phyloP scores from a whole-genome alignment of 2,113 vertebrate genomes.

The Clarias magur region DNA sequence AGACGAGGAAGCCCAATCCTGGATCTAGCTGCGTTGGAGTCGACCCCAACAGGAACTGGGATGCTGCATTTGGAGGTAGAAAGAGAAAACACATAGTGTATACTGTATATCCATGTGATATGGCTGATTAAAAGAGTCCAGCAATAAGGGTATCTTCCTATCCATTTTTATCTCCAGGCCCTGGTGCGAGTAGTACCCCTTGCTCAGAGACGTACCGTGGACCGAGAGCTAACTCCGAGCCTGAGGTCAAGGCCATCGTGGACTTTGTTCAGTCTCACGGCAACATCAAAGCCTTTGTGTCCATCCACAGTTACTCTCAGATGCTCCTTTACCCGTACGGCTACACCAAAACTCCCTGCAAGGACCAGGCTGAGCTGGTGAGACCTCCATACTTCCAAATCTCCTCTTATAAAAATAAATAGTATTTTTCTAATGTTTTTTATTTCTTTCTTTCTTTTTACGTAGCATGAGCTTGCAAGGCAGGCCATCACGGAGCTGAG shows the following conservation, averaged over 20 bases:
- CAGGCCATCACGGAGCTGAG: conserved; percentile 76
- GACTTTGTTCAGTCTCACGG: conserved; percentile 85
- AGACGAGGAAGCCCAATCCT: conserved; percentile 80
- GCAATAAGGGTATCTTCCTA: background rate
- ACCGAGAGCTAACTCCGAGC: conserved; percentile 80
- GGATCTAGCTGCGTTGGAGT: conserved; percentile 78
- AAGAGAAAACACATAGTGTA: too few relatives aligned
- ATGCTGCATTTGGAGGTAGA: conserved; percentile 85
- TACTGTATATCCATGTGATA: background rate
- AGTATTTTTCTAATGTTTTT: background rate
- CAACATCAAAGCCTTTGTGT: conserved; percentile 89
- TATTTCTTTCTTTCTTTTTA: background rate
- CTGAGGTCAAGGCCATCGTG: conserved; percentile 89
- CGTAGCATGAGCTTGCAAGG: conserved; percentile 78
- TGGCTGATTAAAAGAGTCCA: background rate
- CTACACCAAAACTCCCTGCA: conserved; percentile 66
- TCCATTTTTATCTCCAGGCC: conserved; percentile 58
- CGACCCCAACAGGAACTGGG: conserved; percentile 92
- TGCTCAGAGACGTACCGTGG: conserved; percentile 85
- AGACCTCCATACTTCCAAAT: background rate
- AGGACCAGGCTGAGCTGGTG: conserved; percentile 83
- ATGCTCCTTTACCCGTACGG: conserved; percentile 94
- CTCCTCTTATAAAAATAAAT: background rate
- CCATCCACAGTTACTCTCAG: conserved; percentile 96
- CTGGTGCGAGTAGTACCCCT: conserved; percentile 79